These are phyloP conservation scores for Dendropsophus ebraccatus DNA, from an alignment of 2,113 vertebrate genomes.

Conservation along the genomic window DNA sequence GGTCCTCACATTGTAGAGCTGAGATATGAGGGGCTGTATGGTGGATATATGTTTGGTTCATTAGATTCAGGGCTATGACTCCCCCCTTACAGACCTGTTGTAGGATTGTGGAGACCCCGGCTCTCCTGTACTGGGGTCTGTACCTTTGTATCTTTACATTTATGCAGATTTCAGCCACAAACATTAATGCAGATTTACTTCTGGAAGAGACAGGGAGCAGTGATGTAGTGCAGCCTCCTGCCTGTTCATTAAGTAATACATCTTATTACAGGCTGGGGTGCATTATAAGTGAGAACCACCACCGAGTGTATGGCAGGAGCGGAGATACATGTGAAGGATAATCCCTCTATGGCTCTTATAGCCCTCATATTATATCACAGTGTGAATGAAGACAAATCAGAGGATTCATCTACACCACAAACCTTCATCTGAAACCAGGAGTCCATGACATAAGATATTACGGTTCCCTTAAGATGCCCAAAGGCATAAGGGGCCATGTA, in stretches of 20 bases:
- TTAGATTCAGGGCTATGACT: no score
- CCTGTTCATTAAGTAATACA: not conserved
- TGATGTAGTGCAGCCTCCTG: not conserved
- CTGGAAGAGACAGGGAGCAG: not conserved
- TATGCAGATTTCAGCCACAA: not conserved
- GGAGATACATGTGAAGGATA: not conserved
- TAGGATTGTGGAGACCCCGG: no score
- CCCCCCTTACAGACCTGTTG: no score
- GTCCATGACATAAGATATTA: not conserved
- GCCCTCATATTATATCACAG: not conserved
- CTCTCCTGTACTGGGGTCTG: no score
- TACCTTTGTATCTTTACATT: not conserved
- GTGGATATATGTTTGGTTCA: no score
- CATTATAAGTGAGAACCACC: not conserved
- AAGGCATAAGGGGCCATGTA: no score
- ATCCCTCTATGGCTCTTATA: not conserved
- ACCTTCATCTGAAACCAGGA: not conserved
- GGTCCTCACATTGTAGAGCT: no score
- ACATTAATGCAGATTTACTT: not conserved
- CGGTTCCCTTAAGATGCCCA: not conserved
- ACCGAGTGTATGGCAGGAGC: not conserved
- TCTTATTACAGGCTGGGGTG: not conserved
- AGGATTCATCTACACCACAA: conserved; percentile 7
- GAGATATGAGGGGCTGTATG: no score
- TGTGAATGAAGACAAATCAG: conserved; percentile 22